These are phyloP conservation scores for Chesias legatella DNA, from an alignment of 2,888 invertebrate species.

Conservation along the genomic window DNA sequence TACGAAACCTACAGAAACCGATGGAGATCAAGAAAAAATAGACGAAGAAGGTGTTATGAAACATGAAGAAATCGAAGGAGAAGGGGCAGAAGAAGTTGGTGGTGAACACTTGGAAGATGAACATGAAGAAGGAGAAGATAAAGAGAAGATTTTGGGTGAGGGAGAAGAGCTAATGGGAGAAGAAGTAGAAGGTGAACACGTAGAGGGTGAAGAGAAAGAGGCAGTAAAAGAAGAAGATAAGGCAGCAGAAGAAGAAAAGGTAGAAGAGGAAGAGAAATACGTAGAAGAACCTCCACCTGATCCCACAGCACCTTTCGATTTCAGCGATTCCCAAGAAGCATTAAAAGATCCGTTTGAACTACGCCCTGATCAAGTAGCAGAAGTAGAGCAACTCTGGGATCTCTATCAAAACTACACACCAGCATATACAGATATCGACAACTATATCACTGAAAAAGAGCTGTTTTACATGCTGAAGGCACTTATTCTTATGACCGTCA, in stretches of 20 bases:
- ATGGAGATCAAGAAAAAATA: constrained; percentile 21
- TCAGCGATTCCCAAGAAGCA: constrained; percentile 62
- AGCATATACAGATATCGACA: constrained; percentile 60
- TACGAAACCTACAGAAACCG: constrained; percentile 9
- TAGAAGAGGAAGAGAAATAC: constrained; percentile 55
- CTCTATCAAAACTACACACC: constrained; percentile 65
- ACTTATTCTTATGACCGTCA: constrained; percentile 59
- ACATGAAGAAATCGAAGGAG: constrained; percentile 32
- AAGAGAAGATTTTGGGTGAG: constrained; percentile 34
- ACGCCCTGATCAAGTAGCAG: constrained; percentile 61
- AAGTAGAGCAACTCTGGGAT: constrained; percentile 68
- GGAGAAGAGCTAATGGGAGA: constrained; percentile 35
- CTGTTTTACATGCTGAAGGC: constrained; percentile 64
- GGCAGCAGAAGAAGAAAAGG: constrained; percentile 34
- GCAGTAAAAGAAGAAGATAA: constrained; percentile 27
- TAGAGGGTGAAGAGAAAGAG: constrained; percentile 34
- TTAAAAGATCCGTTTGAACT: constrained; percentile 56
- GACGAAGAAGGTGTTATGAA: constrained; percentile 26
- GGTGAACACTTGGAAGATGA: constrained; percentile 34
- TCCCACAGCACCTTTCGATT: constrained; percentile 63
- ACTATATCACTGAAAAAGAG: constrained; percentile 64
- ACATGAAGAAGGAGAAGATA: constrained; percentile 29
- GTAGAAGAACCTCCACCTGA: constrained; percentile 62
- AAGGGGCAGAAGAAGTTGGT: constrained; percentile 28
- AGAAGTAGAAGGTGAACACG: constrained; percentile 35